Evolutionary conservation across 2,797 vertebrate species (phyloP), one percentile per base, ranked within the genome.

Genomic region (Labroides dimidiatus): DNA sequence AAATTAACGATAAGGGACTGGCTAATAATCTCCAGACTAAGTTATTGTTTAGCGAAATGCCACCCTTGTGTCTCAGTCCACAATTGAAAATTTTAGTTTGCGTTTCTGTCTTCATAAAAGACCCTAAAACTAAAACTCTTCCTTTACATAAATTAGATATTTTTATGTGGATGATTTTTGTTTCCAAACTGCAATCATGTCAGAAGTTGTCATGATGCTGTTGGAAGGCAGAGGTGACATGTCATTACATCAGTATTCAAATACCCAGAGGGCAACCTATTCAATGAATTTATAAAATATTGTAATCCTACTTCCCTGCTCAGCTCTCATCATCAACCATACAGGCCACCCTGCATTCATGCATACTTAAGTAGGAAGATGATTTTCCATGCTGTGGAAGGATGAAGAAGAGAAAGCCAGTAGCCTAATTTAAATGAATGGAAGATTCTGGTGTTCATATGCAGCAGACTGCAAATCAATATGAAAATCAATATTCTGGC

Each of bases 401-500:
- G 27, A 45, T 37, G 19, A 19, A 49, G 21, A 37, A 0, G 6
- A 10, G 42, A 74, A 56, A 52, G 15, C 42, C 16, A 49, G 54
- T 37, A 47, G 59, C 30, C 16, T 30, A 16, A 41, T 54, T 54
- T 15, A 11, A 41, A 12, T 53, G 16, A 42, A 30, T 59, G 51
- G 27, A 19, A 27, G 17, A 23, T 39, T 6, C 37, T 42, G 51
- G n/a, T 39, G 30, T 42, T 53, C 43, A 11, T 17, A 19, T 37
- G 1, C 52, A 58, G 53, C 20, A 45, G 51, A 4, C 21, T 41
- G 30, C 14, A 69, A 2, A 16, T 67, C 47, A 57, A 47, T 49
- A 23, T 63, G 54, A 3, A 66, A 45, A 42, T 73, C 47, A 54
- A 51, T 76, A 67, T 69, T 39, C 33, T 76, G 20, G 33, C 41